A percentile compares a stretch with the other conserved stretches of the same genome.
Evolutionary conservation across 2,797 vertebrate genomes (phyloP).

Genomic region (Alcedo quadribrachys): DNA sequence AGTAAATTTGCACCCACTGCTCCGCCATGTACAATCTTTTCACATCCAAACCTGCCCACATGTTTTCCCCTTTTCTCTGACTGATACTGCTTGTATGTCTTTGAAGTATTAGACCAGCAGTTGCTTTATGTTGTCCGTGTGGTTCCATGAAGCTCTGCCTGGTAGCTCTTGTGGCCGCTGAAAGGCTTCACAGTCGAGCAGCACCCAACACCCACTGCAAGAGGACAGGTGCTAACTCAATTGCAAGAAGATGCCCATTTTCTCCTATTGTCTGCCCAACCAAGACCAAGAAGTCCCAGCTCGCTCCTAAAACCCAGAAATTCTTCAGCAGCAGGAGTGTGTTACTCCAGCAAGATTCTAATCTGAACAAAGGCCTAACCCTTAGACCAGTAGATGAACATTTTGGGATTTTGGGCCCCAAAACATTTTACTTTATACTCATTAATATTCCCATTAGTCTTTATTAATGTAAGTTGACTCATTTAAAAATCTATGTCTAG

Average conservation of each 20-base stretch:
- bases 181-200: accelerated
- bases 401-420: background rate
- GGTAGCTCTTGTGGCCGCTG: background rate
- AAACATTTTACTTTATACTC: background rate
- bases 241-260: background rate
- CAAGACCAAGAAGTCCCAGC: background rate
- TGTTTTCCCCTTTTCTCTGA: background rate
- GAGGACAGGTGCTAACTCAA: accelerated
- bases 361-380: background rate
- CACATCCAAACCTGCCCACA: background rate
- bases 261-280: background rate
- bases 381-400: background rate
- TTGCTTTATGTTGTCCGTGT: too few relatives aligned
- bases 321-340: background rate
- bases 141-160: background rate
- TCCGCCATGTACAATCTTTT: background rate
- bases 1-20: background rate
- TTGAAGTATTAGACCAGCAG: accelerated
- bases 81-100: background rate
- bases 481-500: background rate
- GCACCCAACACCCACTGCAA: accelerated
- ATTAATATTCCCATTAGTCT: background rate
- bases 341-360: background rate
- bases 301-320: background rate
- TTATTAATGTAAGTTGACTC: background rate